A percentile compares a stretch with the other conserved stretches of the same genome.
Conservation (phyloP, 2,888 invertebrate species). For the Apotomis turbidana region DNA sequence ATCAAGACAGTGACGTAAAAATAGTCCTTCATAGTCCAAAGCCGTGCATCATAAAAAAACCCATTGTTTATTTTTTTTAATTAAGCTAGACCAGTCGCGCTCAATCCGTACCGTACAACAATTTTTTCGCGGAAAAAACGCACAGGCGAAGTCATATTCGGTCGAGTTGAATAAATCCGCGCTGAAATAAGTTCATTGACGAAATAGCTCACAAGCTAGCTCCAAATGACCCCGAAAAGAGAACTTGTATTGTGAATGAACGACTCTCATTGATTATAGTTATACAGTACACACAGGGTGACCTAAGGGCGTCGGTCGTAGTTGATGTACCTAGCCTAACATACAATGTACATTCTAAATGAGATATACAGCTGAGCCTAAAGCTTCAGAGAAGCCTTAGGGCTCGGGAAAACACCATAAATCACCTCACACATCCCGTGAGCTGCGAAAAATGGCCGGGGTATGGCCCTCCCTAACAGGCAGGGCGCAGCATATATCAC, state of each 20-base stretch:
- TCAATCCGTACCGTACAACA: conserved; percentile 3
- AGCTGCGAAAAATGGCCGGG: conserved; percentile 80
- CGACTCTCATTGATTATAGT: conserved; percentile 77
- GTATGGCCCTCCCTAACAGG: conserved; percentile 73
- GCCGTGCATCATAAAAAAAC: conserved; percentile 42
- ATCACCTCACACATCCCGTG: conserved; percentile 60
- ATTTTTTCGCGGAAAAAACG: conserved; percentile 42
- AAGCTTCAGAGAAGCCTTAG: conserved; percentile 44
- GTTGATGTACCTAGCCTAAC: conserved; percentile 51
- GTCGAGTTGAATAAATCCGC: conserved; percentile 21
- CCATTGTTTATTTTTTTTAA: conserved; percentile 44
- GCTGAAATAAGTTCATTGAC: conserved; percentile 57
- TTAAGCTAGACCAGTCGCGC: conserved; percentile 1
- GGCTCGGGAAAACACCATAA: conserved; percentile 54
- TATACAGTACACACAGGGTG: conserved; percentile 66
- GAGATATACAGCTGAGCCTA: conserved; percentile 31
- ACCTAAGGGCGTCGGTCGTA: conserved; percentile 77
- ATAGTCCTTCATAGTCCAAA: conserved; percentile 38
- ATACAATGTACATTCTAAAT: conserved; percentile 49
- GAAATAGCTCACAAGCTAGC: conserved; percentile 64
- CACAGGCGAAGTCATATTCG: conserved; percentile 5
- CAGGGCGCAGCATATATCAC: conserved; percentile 68
- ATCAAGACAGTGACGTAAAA: conserved; percentile 35
- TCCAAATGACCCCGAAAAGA: conserved; percentile 76
- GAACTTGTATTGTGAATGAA: conserved; percentile 81